These are phyloP conservation scores for Cetonia aurata DNA, from an alignment of 2,888 invertebrate genomes.

Conservation along the genomic window DNA sequence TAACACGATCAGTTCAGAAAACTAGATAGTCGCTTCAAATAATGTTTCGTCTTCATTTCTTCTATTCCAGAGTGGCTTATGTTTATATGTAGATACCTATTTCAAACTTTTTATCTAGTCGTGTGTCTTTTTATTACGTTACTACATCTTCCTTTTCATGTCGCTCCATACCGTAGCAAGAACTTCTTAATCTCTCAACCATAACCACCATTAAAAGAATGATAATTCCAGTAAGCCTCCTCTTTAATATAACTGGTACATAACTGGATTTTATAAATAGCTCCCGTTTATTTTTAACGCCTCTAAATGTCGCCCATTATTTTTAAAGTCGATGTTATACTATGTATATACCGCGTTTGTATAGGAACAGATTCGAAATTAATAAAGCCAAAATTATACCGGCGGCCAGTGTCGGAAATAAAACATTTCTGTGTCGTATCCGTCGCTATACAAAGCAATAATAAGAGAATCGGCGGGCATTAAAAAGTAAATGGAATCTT, in stretches of 20 bases:
- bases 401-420: slow-evolving; percentile 15
- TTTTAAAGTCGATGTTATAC: slow-evolving; percentile 13
- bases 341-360: slow-evolving; percentile 5
- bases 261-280: slow-evolving; percentile 24
- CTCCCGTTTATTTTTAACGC: slow-evolving; percentile 23
- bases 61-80: too few species aligned
- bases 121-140: too few species aligned
- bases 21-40: too few species aligned
- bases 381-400: slow-evolving; percentile 22
- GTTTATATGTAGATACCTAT: too few species aligned
- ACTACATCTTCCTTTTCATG: not conserved
- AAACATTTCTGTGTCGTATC: not conserved
- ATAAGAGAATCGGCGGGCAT: too few species aligned
- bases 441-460: not conserved
- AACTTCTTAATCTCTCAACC: slow-evolving; percentile 25
- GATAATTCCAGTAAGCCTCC: slow-evolving; percentile 30
- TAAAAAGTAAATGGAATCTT: too few species aligned
- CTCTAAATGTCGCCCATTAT: slow-evolving; percentile 36
- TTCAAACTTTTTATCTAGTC: too few species aligned
- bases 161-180: slow-evolving; percentile 1
- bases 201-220: slow-evolving; percentile 28
- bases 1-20: too few species aligned
- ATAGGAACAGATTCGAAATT: slow-evolving; percentile 20
- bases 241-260: slow-evolving; percentile 20
- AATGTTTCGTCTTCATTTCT: too few species aligned